These are phyloP conservation scores for Syndactyla subalaris DNA, from an alignment of 2,797 vertebrate species.

Conservation along the genomic window DNA sequence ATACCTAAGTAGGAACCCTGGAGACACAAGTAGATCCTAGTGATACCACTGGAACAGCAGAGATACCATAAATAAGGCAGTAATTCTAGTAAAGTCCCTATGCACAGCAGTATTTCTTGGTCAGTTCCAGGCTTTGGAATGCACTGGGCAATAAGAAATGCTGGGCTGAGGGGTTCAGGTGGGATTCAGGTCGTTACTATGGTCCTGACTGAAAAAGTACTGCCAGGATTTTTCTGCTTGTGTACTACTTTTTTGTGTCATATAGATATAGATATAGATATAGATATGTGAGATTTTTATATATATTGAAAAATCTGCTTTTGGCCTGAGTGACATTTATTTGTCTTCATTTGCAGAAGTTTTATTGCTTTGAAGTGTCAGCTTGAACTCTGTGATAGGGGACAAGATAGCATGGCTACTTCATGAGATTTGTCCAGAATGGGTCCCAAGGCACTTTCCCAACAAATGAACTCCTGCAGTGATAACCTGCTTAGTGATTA, in stretches of 20 bases:
- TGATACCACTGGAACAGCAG: neutral
- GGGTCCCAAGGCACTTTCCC: neutral
- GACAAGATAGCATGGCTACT: neutral
- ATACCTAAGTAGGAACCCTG: neutral
- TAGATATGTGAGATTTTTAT: neutral
- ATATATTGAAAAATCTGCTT: neutral
- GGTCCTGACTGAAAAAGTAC: neutral
- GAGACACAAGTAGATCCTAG: neutral
- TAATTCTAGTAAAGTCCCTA: neutral
- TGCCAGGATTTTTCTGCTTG: neutral
- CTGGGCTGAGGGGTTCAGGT: neutral
- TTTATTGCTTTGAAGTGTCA: neutral
- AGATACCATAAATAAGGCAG: neutral
- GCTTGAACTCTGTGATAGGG: neutral
- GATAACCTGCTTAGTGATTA: conserved; percentile 27
- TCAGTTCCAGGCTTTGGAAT: neutral
- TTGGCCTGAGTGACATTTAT: neutral
- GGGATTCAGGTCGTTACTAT: neutral
- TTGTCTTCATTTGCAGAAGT: neutral
- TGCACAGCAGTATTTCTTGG: neutral
- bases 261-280: neutral
- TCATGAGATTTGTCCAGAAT: neutral
- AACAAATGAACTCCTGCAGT: neutral
- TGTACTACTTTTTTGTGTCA: neutral
- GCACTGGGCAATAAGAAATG: neutral